Evolutionary conservation across 2,888 invertebrate species (phyloP).

Genomic region (Mylabris sibirica): DNA sequence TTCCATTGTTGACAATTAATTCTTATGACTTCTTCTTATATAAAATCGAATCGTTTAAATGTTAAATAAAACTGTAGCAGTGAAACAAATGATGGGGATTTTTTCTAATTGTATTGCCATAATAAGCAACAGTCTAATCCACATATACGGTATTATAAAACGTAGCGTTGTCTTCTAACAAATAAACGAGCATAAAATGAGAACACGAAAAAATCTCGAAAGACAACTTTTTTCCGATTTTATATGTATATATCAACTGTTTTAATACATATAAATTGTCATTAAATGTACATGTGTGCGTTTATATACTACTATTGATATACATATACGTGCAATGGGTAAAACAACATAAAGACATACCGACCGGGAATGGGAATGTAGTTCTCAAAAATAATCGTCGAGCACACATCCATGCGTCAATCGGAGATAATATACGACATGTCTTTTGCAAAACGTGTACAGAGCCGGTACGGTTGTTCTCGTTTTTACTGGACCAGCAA

Average conservation of each 20-base stretch:
- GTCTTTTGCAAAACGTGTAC: conserved; percentile 54
- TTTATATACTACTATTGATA: no score
- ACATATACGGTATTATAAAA: conserved; percentile 30
- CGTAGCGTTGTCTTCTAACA: conserved; percentile 25
- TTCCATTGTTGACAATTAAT: conserved; percentile 34
- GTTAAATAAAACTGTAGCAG: conserved; percentile 49
- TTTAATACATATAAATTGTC: conserved; percentile 57
- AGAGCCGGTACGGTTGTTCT: conserved; percentile 50
- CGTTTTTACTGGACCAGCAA: conserved; percentile 47
- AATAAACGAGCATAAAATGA: conserved; percentile 46
- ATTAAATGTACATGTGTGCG: conserved; percentile 42
- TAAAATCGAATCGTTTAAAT: conserved; percentile 40
- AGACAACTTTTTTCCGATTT: conserved; percentile 47
- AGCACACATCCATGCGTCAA: conserved; percentile 56
- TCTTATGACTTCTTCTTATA: conserved; percentile 46
- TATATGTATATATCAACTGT: conserved; percentile 14
- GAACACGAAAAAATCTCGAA: conserved; percentile 50
- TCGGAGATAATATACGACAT: conserved; percentile 56
- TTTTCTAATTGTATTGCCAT: conserved; percentile 40
- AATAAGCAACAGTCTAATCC: conserved; percentile 45
- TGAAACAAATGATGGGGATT: conserved; percentile 39
- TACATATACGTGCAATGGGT: conserved; percentile 43
- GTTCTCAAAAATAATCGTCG: conserved; percentile 58
- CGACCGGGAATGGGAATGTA: conserved; percentile 52
- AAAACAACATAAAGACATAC: conserved; percentile 55